Percentiles rank a stretch among this genome's conserved stretches.
Evolutionary conservation across 2,888 invertebrate species (phyloP).

Genomic region (Malacosoma neustria): DNA sequence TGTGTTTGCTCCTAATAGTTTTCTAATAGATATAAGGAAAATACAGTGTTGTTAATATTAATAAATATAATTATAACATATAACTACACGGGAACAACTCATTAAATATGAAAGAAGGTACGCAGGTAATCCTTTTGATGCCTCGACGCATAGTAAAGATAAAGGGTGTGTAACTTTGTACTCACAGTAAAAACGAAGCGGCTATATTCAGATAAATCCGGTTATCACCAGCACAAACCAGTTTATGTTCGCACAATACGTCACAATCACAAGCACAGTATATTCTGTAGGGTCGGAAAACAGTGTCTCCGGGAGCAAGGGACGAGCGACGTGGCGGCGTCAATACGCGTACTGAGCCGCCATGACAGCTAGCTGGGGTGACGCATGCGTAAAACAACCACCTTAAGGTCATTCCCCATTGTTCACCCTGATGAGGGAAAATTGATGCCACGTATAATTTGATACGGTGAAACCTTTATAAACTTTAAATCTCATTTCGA

Average conservation of each 20-base stretch:
- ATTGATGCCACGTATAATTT: slow-evolving; percentile 27
- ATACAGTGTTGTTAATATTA: too few relatives aligned
- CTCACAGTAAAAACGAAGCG: slow-evolving; percentile 40
- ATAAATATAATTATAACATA: too few relatives aligned
- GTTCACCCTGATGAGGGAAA: slow-evolving; percentile 29
- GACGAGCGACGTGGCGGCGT: slow-evolving; percentile 46
- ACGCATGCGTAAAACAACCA: slow-evolving; percentile 45
- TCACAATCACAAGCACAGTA: slow-evolving; percentile 4
- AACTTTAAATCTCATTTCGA: slow-evolving; percentile 25
- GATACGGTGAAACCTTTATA: slow-evolving; percentile 38
- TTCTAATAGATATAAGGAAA: too few relatives aligned
- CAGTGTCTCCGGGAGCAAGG: slow-evolving; percentile 10
- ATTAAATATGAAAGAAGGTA: too few relatives aligned
- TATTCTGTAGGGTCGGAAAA: not conserved
- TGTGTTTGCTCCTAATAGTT: too few relatives aligned
- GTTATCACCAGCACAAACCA: slow-evolving; percentile 18
- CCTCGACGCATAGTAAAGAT: too few relatives aligned
- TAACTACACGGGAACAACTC: too few relatives aligned
- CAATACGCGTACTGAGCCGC: slow-evolving; percentile 64
- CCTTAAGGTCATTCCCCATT: slow-evolving; percentile 41
- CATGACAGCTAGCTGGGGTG: slow-evolving; percentile 60
- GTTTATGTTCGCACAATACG: slow-evolving; percentile 11
- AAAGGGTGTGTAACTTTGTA: too few relatives aligned
- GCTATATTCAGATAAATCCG: slow-evolving; percentile 40
- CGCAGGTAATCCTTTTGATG: too few relatives aligned